Conservation (phyloP, 2,888 invertebrate species). For the Meteorus cinctellus region DNA sequence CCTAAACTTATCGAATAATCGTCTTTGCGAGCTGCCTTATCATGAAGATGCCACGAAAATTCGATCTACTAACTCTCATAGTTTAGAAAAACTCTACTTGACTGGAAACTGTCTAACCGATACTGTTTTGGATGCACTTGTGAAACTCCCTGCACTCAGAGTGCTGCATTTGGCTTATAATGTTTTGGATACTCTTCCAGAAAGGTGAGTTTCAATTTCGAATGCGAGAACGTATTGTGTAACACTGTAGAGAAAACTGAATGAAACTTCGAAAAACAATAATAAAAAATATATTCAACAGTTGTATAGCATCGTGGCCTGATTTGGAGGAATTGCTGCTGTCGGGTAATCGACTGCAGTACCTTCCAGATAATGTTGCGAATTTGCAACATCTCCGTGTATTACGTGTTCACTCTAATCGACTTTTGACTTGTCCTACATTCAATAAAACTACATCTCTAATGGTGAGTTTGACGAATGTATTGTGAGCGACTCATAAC, state of each 20-base stretch:
- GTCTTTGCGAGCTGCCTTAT: constrained; percentile 81
- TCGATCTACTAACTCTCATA: constrained; percentile 58
- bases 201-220: constrained; percentile 71
- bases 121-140: constrained; percentile 79
- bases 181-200: constrained; percentile 82
- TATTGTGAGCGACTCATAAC: constrained; percentile 65
- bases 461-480: constrained; percentile 73
- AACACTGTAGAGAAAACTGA: not conserved
- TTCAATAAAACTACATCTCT: constrained; percentile 84
- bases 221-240: not conserved
- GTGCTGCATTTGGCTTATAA: constrained; percentile 87
- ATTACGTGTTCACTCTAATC: constrained; percentile 87
- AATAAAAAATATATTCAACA: constrained; percentile 53
- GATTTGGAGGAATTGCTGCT: constrained; percentile 87
- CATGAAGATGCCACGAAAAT: constrained; percentile 74
- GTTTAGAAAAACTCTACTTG: constrained; percentile 81
- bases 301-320: constrained; percentile 84
- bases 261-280: constrained; percentile 27
- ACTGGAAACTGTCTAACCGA: constrained; percentile 87
- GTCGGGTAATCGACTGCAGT: constrained; percentile 86
- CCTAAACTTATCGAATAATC: constrained; percentile 87
- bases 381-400: constrained; percentile 82
- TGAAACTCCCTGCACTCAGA: constrained; percentile 79
- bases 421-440: constrained; percentile 83
- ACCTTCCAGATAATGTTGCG: constrained; percentile 85